Evolutionary conservation across 1,140 invertebrate species (phyloP), one percentile per base, ranked within the genome.

Genomic region (Drosophila sechellia): DNA sequence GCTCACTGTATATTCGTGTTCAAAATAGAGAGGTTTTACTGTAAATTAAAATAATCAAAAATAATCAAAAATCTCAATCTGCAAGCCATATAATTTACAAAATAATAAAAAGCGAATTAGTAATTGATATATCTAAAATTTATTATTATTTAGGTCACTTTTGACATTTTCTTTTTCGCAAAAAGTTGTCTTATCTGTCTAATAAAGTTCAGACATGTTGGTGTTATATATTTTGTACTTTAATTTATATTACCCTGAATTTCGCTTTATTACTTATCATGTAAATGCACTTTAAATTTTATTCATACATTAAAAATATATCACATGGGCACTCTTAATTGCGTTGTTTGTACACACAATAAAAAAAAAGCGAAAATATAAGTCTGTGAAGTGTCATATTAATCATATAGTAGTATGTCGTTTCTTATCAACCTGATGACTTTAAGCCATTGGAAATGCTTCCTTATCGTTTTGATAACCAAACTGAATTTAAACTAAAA

Each of bases 181-280:
- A 27, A 49, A 49, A 49, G n/a, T 49, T 15, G 46, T 10, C 15
- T 49, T 49, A 49, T 25, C 46, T 15, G 46, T 49, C 3, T n/a
- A 27, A 48, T 49, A n/a, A 31, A n/a, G 8, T 31, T 49, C 22
- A 11, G 12, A 12, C 25, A 27, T 27, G 25, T 22, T 45, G 11
- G 11, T 45, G 4, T 20, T 37, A 37, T 43, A 42, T 15, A 43
- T 43, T 17, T n/a, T 40, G 39, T n/a, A 43, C 5, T 43, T 12
- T 0, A 11, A 46, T 22, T 22, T 46, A 13, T 17, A 8, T 43
- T 11, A 43, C 15, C 11, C 42, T 20, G 42, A 10, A 8, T 4
- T 15, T n/a, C 42, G 17, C 6, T 25, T n/a, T 27, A 48, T 10
- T 49, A 31, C 31, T 11, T 49, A 49, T 34, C 4, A 4, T 31